Evolutionary conservation across 2,113 vertebrate genomes (phyloP).

Genomic region (Macheiramphus alcinus): DNA sequence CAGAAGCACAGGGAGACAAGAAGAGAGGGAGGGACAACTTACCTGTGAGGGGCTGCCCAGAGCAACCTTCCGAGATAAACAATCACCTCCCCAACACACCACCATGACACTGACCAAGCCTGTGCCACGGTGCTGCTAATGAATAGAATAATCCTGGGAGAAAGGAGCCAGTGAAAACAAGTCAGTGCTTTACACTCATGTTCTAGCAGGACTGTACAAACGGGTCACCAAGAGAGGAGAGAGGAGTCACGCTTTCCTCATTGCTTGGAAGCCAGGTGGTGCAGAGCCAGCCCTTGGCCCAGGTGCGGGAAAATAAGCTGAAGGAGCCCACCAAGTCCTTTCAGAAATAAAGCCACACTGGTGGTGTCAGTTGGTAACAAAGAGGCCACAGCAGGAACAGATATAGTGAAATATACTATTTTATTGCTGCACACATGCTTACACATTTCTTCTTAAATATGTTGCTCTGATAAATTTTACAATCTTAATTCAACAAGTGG

Average conservation of each 20-base stretch:
- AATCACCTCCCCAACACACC: background rate
- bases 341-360: background rate
- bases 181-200: background rate
- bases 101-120: background rate
- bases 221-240: background rate
- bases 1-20: background rate
- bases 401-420: conserved; percentile 60
- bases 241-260: background rate
- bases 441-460: conserved; percentile 57
- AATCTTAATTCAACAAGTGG: conserved; percentile 35
- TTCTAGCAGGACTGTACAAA: background rate
- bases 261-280: background rate
- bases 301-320: too few relatives aligned
- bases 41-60: background rate
- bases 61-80: fast-evolving
- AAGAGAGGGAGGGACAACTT: background rate
- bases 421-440: conserved; percentile 69
- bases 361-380: background rate
- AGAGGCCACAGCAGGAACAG: background rate
- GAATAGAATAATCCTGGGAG: background rate
- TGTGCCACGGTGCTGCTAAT: background rate
- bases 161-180: background rate
- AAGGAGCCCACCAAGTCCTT: background rate
- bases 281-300: background rate
- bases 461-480: conserved; percentile 48